These are phyloP conservation scores for Nasonia giraulti DNA, from an alignment of 1,140 invertebrate species.

Conservation along the genomic window DNA sequence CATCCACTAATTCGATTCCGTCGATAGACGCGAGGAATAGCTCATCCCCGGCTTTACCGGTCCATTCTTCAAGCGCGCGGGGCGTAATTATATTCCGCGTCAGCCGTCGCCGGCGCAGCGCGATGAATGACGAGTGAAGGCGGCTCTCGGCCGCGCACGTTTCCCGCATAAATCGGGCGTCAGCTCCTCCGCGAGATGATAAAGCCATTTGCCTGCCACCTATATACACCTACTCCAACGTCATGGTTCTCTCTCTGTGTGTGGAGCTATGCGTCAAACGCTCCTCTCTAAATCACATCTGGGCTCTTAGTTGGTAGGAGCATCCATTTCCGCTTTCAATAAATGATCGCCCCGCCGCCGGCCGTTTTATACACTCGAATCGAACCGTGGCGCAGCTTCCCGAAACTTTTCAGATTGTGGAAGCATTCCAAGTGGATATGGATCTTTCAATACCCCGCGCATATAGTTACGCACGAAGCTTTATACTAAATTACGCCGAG, in stretches of 20 bases:
- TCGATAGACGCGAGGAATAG: no score
- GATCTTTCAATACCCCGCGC: constrained; percentile 2
- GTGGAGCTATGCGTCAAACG: constrained; percentile 9
- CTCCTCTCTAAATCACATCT: constrained; percentile 35
- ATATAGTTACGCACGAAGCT: not conserved
- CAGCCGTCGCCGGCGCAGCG: not conserved
- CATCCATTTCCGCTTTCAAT: constrained; percentile 42
- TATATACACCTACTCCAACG: not conserved
- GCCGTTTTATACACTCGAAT: constrained; percentile 30
- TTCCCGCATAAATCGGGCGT: constrained; percentile 41
- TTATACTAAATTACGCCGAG: not conserved
- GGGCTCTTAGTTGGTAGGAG: not conserved
- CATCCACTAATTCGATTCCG: no score
- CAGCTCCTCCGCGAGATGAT: constrained; percentile 38
- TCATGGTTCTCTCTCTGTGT: no score
- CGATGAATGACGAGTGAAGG: constrained; percentile 21
- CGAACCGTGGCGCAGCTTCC: not conserved
- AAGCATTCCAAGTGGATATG: constrained; percentile 39
- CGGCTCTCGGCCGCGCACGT: constrained; percentile 25
- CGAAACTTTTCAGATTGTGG: constrained; percentile 42
- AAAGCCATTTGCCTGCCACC: constrained; percentile 46
- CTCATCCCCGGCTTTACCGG: not conserved
- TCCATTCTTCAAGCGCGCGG: not conserved
- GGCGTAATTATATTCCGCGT: constrained; percentile 31
- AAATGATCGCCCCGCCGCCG: constrained; percentile 3